Evolutionary conservation across 2,888 invertebrate genomes (phyloP).

Genomic region (Camponotus fellah): DNA sequence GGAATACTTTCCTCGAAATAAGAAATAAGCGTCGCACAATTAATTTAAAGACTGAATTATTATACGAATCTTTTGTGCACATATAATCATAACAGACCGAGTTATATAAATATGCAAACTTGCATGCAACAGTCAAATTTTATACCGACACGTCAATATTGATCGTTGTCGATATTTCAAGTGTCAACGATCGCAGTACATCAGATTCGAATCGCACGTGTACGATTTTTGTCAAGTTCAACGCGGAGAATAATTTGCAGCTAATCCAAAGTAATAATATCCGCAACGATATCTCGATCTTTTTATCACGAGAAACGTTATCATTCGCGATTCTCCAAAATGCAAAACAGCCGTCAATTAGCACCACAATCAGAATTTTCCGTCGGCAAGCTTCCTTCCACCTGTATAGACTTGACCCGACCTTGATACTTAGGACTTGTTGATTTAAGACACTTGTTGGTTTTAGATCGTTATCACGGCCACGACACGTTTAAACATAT

Average conservation of each 20-base stretch:
- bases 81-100: background rate
- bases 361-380: constrained; percentile 61
- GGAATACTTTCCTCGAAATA: background rate
- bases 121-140: background rate
- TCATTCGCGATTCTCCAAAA: constrained; percentile 40
- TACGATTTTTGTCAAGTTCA: constrained; percentile 48
- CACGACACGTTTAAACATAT: background rate
- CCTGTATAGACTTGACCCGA: constrained; percentile 50
- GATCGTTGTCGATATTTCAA: constrained; percentile 12
- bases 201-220: constrained; percentile 62
- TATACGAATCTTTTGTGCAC: background rate
- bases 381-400: constrained; percentile 47
- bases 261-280: background rate
- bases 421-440: constrained; percentile 73
- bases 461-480: constrained; percentile 63
- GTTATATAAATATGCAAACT: background rate
- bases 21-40: background rate
- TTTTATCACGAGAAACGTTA: constrained; percentile 44
- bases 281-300: constrained; percentile 22
- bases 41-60: background rate
- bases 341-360: constrained; percentile 62
- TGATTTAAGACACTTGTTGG: constrained; percentile 78
- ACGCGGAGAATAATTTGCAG: constrained; percentile 41
- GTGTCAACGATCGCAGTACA: constrained; percentile 58
- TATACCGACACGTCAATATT: constrained; percentile 2